Percentiles rank a stretch among this genome's conserved stretches.
phyloP scores from a whole-genome alignment of 2,113 vertebrate genomes.

The Phaethornis superciliosus region DNA sequence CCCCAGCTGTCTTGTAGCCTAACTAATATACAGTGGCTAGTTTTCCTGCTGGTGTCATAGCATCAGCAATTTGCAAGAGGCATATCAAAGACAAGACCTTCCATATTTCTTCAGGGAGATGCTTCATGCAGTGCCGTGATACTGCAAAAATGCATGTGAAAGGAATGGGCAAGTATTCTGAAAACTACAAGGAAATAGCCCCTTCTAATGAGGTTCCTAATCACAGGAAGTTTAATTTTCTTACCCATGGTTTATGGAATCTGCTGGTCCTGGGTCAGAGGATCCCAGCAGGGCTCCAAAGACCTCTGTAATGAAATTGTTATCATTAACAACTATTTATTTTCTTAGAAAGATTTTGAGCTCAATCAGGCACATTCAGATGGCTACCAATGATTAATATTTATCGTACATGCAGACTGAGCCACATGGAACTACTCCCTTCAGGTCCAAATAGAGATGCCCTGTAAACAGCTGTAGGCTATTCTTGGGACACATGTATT shows the following conservation, averaged over 20 bases:
- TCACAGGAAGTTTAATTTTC: neutral
- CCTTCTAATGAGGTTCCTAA: neutral
- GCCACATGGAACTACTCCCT: neutral
- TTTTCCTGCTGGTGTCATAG: neutral
- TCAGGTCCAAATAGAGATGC: neutral
- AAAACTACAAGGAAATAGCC: neutral
- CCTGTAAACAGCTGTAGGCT: conserved; percentile 10
- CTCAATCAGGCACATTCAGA: neutral
- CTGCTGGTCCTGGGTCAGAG: neutral
- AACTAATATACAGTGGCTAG: neutral
- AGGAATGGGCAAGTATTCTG: neutral
- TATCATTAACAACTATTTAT: neutral
- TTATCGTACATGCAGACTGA: neutral
- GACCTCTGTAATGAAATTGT: neutral
- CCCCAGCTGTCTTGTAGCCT: neutral
- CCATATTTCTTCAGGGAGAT: neutral
- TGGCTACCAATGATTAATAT: neutral
- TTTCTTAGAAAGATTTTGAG: conserved; percentile 19
- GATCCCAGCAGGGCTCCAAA: neutral
- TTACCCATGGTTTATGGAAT: neutral
- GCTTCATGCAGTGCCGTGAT: neutral
- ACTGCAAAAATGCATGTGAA: neutral
- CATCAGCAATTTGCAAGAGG: neutral
- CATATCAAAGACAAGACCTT: neutral
- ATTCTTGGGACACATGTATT: neutral